Evolutionary conservation across 2,797 vertebrate species (phyloP).

Genomic region (Hyperoplus immaculatus): DNA sequence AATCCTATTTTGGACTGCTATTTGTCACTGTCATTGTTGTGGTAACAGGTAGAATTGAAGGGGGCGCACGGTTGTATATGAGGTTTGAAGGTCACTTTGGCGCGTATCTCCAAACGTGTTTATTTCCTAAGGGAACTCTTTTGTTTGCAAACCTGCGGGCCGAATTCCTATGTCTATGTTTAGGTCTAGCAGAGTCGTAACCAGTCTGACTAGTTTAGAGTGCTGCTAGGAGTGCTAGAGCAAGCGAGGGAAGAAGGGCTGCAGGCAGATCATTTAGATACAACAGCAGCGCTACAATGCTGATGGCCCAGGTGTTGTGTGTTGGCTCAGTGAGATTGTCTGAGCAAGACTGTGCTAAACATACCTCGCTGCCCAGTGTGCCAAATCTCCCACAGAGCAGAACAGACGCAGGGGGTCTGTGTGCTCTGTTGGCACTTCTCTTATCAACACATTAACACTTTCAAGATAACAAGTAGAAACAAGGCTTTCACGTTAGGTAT

Average conservation of each 20-base stretch:
- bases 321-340: conserved; percentile 28
- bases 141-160: conserved; percentile 47
- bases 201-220: conserved; percentile 74
- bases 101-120: conserved; percentile 19
- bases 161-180: conserved; percentile 52
- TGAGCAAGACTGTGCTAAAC: conserved; percentile 15
- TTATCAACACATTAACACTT: conserved; percentile 63
- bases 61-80: neutral
- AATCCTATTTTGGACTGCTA: conserved; percentile 71
- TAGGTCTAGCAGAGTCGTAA: conserved; percentile 39
- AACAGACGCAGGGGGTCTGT: conserved; percentile 44
- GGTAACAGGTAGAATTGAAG: conserved; percentile 67
- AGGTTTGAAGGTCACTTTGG: conserved; percentile 63
- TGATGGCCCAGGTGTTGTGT: conserved; percentile 49
- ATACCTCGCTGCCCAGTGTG: conserved; percentile 9
- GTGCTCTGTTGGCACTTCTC: conserved; percentile 41
- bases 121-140: conserved; percentile 5
- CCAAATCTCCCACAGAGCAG: conserved; percentile 43
- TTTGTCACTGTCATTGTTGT: conserved; percentile 76
- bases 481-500: conserved; percentile 25
- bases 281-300: conserved; percentile 25
- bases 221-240: neutral
- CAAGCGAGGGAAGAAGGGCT: neutral
- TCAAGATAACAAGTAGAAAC: conserved; percentile 51
- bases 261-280: conserved; percentile 44